Conservation (phyloP, 2,797 vertebrate species). For the Crenichthys baileyi region DNA sequence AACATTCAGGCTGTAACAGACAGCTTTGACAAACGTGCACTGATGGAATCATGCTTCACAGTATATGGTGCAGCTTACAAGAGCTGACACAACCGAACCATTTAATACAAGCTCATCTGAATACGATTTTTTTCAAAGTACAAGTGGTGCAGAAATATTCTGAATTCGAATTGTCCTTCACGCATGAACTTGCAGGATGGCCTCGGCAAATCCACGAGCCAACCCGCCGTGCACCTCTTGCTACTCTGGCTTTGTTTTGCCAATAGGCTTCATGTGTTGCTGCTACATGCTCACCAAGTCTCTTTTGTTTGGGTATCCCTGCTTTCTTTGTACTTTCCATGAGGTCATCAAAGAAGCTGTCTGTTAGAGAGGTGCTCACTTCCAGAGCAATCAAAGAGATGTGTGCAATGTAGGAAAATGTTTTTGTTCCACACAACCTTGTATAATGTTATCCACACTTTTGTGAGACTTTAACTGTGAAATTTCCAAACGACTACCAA, state of each 20-base stretch:
- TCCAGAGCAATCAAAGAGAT: too few species aligned
- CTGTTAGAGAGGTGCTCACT: neutral
- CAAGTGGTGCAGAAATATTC: neutral
- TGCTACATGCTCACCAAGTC: neutral
- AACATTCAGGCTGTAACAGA: neutral
- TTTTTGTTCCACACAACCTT: too few species aligned
- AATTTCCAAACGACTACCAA: too few species aligned
- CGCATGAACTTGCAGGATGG: neutral
- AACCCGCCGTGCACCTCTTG: neutral
- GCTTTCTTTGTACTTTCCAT: neutral
- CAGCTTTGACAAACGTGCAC: neutral
- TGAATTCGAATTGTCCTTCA: neutral
- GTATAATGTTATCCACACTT: too few species aligned
- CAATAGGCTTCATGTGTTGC: neutral
- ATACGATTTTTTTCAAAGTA: neutral
- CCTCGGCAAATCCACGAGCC: neutral
- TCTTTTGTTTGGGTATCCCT: neutral
- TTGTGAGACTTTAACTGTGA: too few species aligned
- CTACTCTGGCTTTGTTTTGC: neutral
- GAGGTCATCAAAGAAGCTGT: too few species aligned
- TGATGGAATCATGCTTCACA: neutral
- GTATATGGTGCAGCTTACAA: too few species aligned
- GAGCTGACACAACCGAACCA: neutral
- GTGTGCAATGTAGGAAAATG: too few species aligned
- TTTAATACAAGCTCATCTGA: neutral